Percentiles rank a stretch among this genome's conserved stretches.
Evolutionary conservation across 1,140 invertebrate species (phyloP).

Genomic region (Adoxophyes honmai): DNA sequence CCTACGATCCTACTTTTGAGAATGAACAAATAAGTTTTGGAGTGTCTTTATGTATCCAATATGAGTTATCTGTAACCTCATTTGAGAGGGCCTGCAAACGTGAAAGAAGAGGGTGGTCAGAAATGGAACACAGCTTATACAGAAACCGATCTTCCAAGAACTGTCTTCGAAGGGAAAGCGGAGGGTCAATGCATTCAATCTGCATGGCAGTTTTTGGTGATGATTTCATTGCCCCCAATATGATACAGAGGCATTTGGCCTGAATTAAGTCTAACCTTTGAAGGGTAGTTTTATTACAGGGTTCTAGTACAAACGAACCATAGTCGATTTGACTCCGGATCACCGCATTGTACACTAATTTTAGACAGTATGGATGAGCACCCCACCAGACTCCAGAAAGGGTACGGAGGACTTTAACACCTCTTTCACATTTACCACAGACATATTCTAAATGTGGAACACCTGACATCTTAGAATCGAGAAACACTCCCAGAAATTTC

Average conservation of each 20-base stretch:
- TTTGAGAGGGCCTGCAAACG: not conserved
- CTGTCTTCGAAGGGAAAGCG: slow-evolving; percentile 15
- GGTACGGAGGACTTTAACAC: slow-evolving; percentile 22
- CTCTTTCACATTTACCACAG: slow-evolving; percentile 25
- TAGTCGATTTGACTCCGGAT: slow-evolving; percentile 33
- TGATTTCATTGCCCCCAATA: slow-evolving; percentile 27
- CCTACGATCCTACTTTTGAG: no score
- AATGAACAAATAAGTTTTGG: no score
- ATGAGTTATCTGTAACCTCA: not conserved
- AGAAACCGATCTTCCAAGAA: slow-evolving; percentile 16
- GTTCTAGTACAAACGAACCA: slow-evolving; percentile 19
- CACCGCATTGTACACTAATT: slow-evolving; percentile 33
- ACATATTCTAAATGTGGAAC: slow-evolving; percentile 20
- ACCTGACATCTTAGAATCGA: slow-evolving; percentile 21
- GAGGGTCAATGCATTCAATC: slow-evolving; percentile 25
- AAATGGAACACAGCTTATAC: not conserved
- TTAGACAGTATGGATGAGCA: slow-evolving; percentile 26
- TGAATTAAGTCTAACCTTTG: slow-evolving; percentile 23
- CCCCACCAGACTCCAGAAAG: slow-evolving; percentile 30
- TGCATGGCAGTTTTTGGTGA: slow-evolving; percentile 26
- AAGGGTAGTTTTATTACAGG: slow-evolving; percentile 14
- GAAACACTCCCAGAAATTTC: slow-evolving; percentile 24
- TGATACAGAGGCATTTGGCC: slow-evolving; percentile 21
- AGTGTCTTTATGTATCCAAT: not conserved
- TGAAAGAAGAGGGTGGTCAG: not conserved